These are phyloP conservation scores for Paramormyrops hopkinsi DNA, from an alignment of 2,797 vertebrate species.

Conservation along the genomic window DNA sequence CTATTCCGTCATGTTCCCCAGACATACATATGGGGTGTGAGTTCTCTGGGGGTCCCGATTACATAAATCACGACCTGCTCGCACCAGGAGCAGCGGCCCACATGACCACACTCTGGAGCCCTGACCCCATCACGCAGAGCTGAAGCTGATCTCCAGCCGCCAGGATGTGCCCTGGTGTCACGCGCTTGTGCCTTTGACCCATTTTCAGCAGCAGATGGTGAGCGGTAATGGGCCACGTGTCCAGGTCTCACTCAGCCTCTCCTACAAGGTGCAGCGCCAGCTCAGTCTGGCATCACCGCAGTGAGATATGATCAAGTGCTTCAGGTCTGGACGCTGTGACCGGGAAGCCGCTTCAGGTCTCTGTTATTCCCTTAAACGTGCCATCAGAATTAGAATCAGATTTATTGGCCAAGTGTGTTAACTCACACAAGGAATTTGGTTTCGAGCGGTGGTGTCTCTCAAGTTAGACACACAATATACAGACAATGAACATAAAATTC, in stretches of 20 bases:
- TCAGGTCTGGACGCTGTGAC: background rate
- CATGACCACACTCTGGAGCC: background rate
- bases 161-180: background rate
- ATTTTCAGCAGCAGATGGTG: conserved; percentile 1
- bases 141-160: background rate
- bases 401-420: background rate
- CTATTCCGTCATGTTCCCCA: background rate
- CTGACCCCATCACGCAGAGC: background rate
- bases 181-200: background rate
- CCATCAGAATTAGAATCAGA: background rate
- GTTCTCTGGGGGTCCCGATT: background rate
- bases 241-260: background rate
- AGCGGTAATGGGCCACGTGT: background rate
- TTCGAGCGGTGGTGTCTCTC: background rate
- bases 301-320: background rate
- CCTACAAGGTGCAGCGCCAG: background rate
- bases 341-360: background rate
- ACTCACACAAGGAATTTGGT: background rate
- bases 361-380: background rate
- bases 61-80: background rate
- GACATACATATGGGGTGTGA: background rate
- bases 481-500: background rate
- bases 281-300: background rate
- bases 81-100: background rate
- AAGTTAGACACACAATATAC: background rate